Evolutionary conservation across 2,888 invertebrate species (phyloP), one percentile per base, ranked within the genome.

Genomic region (Microctonus aethiopoides): DNA sequence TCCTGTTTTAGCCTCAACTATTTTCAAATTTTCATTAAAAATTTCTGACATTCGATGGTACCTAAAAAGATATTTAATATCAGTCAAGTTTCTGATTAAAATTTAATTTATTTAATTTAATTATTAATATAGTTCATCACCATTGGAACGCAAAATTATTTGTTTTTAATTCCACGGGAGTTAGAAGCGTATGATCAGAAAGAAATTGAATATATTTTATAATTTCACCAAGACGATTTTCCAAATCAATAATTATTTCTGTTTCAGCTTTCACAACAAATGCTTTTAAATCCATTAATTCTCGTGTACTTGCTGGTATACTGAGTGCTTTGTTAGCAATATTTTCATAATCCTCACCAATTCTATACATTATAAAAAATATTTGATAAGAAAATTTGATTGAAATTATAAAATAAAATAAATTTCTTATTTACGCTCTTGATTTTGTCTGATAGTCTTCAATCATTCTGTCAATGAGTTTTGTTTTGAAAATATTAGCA

Each of bases 141-240:
- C 96, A 97, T 82, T 94, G 93, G 81, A 95, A 96, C 0, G 95
- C 92, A 77, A 93, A 93, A 76, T 94, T 94, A 83, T 97, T 97
- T 46, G 94, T 93, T 80, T 96, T 94, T 81, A 97, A 92, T 87
- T 98, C 96, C 4, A 94, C 88, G 0, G 95, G 93, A 0, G 94
- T 92, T 77, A 95, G 92, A 6, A 89, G 88, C 0, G 92, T 92
- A 80, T 95, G 94, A 85, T 97, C 96, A 5, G 95, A 92, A 9
- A 98, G 88, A 87, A 96, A 97, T 60, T 93, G 86, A 62, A 97
- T 93, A 80, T 94, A 94, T 68, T 88, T 87, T 89, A 94, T 88
- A 6, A 91, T 90, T 66, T 90, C 88, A 70, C 89, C 89, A 9
- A 97, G 87, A 52, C 92, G 90, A 67, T 92, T 91, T 84, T 96